Evolutionary conservation across 2,797 vertebrate species (phyloP), one percentile per base, ranked within the genome.

Genomic region (Zenarchopterus dispar): DNA sequence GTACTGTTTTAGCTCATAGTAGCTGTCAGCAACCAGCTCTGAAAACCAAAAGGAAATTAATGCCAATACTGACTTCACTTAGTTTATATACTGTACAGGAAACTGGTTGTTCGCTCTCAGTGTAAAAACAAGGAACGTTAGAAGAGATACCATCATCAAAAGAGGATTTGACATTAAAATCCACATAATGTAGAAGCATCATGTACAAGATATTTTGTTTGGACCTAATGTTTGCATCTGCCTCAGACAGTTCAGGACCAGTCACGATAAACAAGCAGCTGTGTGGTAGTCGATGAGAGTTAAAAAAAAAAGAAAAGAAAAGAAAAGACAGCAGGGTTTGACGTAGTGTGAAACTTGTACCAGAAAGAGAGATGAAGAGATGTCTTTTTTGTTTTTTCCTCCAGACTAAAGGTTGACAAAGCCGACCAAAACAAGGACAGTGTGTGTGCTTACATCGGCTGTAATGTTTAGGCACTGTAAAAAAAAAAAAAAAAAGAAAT

Each of bases 401-500:
- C 70, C 53, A 33, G 75, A 77, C 67, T 60, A 68, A 63, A 81
- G 56, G 53, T 75, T 48, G 62, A 81, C 36, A n/a, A 78, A 73
- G 67, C 71, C 78, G 77, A 81, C 81, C 44, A 68, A 70, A 80
- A 76, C 54, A 83, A 42, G 6, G 22, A 75, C 39, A 51, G 70
- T 78, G 83, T 84, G 82, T 83, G 88, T 87, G 86, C 85, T 84
- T 81, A 87, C 84, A 88, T 81, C 77, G 84, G 89, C 89, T 89
- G 77, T 85, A 88, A 80, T 81, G 81, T 87, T 28, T 79, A 91
- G 87, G 89, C 90, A 88, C 88, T 80, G 88, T 84, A 85, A 80
- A 72, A 81, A 77, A 83, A 56, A 50, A 8, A 24, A 6, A 22
- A 26, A 26, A 36, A 36, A 36, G 33, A 36, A 36, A 36, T 36